These are phyloP conservation scores for Drosophila rellima DNA, from an alignment of 2,888 invertebrate genomes.

Conservation along the genomic window DNA sequence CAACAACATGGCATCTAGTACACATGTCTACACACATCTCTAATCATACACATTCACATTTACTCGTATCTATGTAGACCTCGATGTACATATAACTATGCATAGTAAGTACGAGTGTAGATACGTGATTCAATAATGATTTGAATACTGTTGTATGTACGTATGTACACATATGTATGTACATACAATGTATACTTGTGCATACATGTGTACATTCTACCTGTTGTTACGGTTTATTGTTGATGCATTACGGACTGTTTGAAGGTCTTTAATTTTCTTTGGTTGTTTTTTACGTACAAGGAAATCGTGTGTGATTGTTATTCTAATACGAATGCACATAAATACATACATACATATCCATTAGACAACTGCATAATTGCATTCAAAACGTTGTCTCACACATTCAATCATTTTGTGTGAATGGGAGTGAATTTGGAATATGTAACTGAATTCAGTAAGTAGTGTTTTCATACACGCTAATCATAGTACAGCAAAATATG, in stretches of 20 bases:
- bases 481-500: too few species aligned
- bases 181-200: neutral
- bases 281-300: neutral
- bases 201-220: conserved; percentile 10
- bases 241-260: neutral
- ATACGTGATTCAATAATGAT: conserved; percentile 9
- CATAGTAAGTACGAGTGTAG: conserved; percentile 31
- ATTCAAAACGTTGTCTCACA: neutral
- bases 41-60: conserved; percentile 25
- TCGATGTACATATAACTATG: conserved; percentile 24
- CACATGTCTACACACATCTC: conserved; percentile 26
- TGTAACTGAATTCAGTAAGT: too few species aligned
- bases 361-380: too few species aligned
- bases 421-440: too few species aligned
- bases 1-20: conserved; percentile 17
- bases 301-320: neutral
- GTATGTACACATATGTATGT: neutral
- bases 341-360: neutral
- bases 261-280: neutral
- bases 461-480: neutral
- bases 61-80: neutral
- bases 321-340: neutral
- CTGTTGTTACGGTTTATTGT: neutral
- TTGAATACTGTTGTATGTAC: too few species aligned
- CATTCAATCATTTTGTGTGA: neutral